Evolutionary conservation across 2,888 invertebrate genomes (phyloP).

Genomic region (Clusia tigrina): DNA sequence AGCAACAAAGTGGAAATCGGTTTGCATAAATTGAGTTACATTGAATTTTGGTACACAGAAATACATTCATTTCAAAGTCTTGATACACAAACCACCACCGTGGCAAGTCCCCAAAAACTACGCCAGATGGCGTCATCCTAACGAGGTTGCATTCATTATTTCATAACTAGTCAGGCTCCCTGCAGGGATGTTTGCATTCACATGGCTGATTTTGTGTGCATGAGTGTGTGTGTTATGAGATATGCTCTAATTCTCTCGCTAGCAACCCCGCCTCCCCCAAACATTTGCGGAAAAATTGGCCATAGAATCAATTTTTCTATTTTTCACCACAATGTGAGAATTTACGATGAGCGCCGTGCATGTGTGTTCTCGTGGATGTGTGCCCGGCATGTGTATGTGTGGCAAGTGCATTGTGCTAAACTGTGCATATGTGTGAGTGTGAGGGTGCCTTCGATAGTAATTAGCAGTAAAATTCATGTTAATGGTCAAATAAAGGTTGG

Average conservation of each 20-base stretch:
- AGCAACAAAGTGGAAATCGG: too few relatives aligned
- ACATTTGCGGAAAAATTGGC: constrained; percentile 68
- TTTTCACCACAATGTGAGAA: constrained; percentile 36
- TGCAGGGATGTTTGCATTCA: too few relatives aligned
- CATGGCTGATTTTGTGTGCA: background rate
- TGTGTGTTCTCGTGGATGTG: background rate
- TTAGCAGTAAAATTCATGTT: background rate
- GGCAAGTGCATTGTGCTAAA: background rate
- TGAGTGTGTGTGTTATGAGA: background rate
- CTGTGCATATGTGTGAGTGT: background rate
- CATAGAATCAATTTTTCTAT: background rate
- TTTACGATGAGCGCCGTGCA: constrained; percentile 22
- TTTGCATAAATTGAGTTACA: too few relatives aligned
- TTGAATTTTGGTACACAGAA: too few relatives aligned
- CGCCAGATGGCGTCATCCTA: too few relatives aligned
- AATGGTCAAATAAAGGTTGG: too few relatives aligned
- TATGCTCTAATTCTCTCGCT: constrained; percentile 4
- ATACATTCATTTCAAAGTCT: too few relatives aligned
- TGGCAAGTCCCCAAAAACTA: too few relatives aligned
- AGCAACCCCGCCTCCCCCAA: background rate
- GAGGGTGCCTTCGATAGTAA: background rate
- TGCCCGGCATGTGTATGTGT: background rate
- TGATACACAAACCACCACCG: too few relatives aligned
- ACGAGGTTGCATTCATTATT: too few relatives aligned
- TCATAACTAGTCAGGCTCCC: too few relatives aligned